Conservation (phyloP, 2,888 invertebrate species). For the Drosophila barbarae region DNA sequence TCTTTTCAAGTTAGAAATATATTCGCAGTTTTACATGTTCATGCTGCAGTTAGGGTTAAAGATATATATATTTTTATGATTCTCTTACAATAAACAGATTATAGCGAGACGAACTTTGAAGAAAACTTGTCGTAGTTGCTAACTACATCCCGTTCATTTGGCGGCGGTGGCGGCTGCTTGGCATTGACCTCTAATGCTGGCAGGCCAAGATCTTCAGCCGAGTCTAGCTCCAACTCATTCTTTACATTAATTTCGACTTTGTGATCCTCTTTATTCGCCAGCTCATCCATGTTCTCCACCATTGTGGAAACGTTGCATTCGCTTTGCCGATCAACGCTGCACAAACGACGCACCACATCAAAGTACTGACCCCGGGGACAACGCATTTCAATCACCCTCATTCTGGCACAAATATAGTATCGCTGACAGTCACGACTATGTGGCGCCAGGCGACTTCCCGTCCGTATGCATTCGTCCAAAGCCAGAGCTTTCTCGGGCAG, state of each 20-base stretch:
- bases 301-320: constrained; percentile 20
- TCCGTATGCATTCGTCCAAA: constrained; percentile 36
- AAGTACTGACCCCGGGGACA: constrained; percentile 61
- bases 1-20: background rate
- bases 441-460: constrained; percentile 41
- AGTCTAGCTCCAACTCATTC: background rate
- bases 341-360: constrained; percentile 39
- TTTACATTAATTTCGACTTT: background rate
- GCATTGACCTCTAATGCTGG: constrained; percentile 4
- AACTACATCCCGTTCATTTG: constrained; percentile 1
- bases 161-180: constrained; percentile 14
- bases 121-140: constrained; percentile 49
- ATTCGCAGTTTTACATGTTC: background rate
- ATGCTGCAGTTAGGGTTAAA: constrained; percentile 3
- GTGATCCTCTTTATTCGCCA: background rate
- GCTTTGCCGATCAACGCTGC: constrained; percentile 39
- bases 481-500: constrained; percentile 15
- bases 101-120: constrained; percentile 56
- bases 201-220: background rate
- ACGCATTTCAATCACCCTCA: constrained; percentile 43
- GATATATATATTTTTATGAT: constrained; percentile 9
- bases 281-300: background rate
- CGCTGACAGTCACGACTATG: constrained; percentile 58
- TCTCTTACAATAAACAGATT: constrained; percentile 4
- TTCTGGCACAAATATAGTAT: constrained; percentile 58